Base-by-base conservation (phyloP, 2,113 vertebrate genomes). In the Dasyprocta punctata region DNA sequence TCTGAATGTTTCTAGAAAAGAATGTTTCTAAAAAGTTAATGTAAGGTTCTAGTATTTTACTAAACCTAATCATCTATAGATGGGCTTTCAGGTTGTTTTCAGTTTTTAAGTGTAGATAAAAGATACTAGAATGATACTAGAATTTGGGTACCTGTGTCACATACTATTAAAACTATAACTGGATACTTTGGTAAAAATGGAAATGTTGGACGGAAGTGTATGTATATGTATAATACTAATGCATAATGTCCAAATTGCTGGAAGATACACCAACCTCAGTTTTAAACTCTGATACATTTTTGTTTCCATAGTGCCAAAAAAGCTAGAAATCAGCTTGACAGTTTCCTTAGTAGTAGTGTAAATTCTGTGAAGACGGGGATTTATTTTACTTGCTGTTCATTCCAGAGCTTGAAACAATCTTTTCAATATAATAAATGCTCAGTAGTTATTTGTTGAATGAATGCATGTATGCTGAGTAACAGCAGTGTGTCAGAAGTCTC, bases 21-120 rank as follows among this genome's bases (percentile, higher is more conserved):
- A 44, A 22, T 92, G 54, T 91, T 92, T 71, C 5, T 3, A 33
- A 73, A 86, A 69, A 47, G 12, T 75, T 87, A 61, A 41, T 63
- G 28, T 36, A 58, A 36, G 3, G 30, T 96, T 90, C 17, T 56
- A 95, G 0, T 87, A 63, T 71, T 56, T 87, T 83, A 52, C 38
- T 56, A 80, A 80, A 69, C 12, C 67, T 20, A 88, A 4, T 87
- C 41, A 56, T 71, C 14, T 83, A 7, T 93, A 90, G 41, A 67
- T 78, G 77, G 19, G 80, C 38, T n/a, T 65, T 49, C 2, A 84
- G 61, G 7, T 89, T 80, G 54, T 84, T 93, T 63, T 52, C 17
- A 88, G 12, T 84, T 95, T 84, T 93, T 84, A 17, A 84, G n/a
- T 93, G 54, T 63, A 86, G 73, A 75, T 69, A 41, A 92, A 22